Evolutionary conservation across 2,888 invertebrate species (phyloP), one percentile per base, ranked within the genome.

Genomic region (Cephus nigrinus): DNA sequence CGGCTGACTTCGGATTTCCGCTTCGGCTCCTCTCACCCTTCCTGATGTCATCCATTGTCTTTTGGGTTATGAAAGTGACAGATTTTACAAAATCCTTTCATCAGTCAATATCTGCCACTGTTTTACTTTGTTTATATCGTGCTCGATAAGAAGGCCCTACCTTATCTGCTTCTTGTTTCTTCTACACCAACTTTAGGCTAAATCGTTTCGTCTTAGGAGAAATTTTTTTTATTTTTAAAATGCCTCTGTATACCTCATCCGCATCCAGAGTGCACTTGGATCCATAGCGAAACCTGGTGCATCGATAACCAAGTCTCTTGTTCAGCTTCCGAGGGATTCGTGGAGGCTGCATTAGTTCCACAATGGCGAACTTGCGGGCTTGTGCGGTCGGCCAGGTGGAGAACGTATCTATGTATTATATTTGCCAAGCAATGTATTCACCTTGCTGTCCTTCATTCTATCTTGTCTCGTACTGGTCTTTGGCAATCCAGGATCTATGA

Each of bases 1-100:
- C 74, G 74, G 35, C 55, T 5, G 55, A 55, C 55, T 55, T 55
- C 23, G 23, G 55, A 55, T 23, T 55, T 55, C 55, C 31, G 77
- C 73, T 74, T 77, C 36, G 23, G 68, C 74, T 68, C 35, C 77
- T 68, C 74, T 69, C 74, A 15, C 73, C 5, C 78, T 80, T 80
- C 78, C 74, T 79, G 80, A 83, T 87, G 86, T 88, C 81, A 79
- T 80, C 84, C 82, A 87, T 86, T 87, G 86, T 87, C 82, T 80
- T 78, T 82, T 84, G 85, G 85, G 86, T 87, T 84, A 83, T 79
- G 79, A 79, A 83, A 87, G 85, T 86, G 86, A 83, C 82, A 84
- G 82, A 83, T 82, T 84, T 77, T 36, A 55, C 55, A 9, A 55
- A 23, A 55, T 55, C 5, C 55, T 23, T 55, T 55, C 9, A 5